Base-by-base conservation (phyloP, 1,140 invertebrate genomes). In the Drosophila dunni region DNA sequence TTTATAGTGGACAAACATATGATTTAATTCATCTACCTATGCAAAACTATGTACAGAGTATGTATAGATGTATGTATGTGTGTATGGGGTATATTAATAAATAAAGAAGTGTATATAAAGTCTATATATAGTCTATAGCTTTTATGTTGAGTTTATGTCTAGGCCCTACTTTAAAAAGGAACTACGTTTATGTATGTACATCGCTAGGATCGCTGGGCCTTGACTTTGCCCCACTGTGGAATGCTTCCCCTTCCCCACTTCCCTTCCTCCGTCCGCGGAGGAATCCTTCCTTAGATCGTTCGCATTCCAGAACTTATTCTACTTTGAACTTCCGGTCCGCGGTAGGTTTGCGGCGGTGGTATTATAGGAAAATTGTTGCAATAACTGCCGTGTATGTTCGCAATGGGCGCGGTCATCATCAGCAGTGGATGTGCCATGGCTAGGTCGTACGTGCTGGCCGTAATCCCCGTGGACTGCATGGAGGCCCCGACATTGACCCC, bases 281-380 rank as follows among this genome's bases (percentile, higher is more conserved):
- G 13, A 45, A 34, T 42, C 17, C 17, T 20, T 60, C 33, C 54
- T 62, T 88, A 86, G 67, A 89, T 88, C 24, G 84, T 86, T 78
- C 83, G 79, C 83, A 86, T 89, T 45, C 86, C 84, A 65, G 86
- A 76, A 73, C 79, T 86, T 64, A 86, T 78, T 89, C 84, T 88
- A 83, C 51, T 89, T 66, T 88, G 83, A 53, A 70, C 84, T 63
- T 86, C 83, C 15, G 83, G 72, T 29, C 73, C 64, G 34, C 84
- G 72, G 66, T 89, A 88, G 33, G 71, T 56, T 68, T 88, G 83
- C 46, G 80, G 63, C 65, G 83, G 84, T 38, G 83, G 76, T 62
- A 83, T 72, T 2, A 86, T 78, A 20, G 83, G 54, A 33, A 90
- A 78, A 17, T 84, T 89, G 10, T 89, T 90, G 24, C 79, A 89